phyloP scores from a whole-genome alignment of 2,888 invertebrate genomes.

The Lagria hirta region DNA sequence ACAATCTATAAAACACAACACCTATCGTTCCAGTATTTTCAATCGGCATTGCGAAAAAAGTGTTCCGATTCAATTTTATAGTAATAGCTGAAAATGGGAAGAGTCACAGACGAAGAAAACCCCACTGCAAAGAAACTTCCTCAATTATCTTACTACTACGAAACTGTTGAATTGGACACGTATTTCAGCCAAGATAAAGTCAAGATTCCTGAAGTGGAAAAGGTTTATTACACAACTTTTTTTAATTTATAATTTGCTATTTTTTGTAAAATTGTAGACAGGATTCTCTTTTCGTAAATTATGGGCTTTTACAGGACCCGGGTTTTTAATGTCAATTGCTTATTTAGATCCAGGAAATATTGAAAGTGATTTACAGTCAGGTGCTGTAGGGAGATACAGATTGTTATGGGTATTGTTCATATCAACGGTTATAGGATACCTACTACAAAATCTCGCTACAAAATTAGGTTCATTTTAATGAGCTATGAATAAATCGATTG shows the following conservation, averaged over 20 bases:
- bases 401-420: slow-evolving; percentile 82
- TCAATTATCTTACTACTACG: slow-evolving; percentile 35
- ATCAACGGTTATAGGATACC: slow-evolving; percentile 79
- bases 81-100: slow-evolving; percentile 1
- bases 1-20: no score
- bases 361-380: slow-evolving; percentile 86
- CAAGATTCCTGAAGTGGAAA: slow-evolving; percentile 59
- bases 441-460: slow-evolving; percentile 73
- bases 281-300: slow-evolving; percentile 80
- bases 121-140: slow-evolving; percentile 5
- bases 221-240: slow-evolving; percentile 44
- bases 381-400: slow-evolving; percentile 75
- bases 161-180: slow-evolving; percentile 51
- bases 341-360: slow-evolving; percentile 91
- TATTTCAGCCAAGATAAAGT: slow-evolving; percentile 64
- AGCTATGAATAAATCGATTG: neutral
- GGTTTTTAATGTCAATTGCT: slow-evolving; percentile 90
- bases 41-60: neutral
- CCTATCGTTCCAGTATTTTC: no score
- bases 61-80: neutral
- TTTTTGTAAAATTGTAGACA: slow-evolving; percentile 53
- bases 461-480: slow-evolving; percentile 65
- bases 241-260: slow-evolving; percentile 19
- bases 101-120: slow-evolving; percentile 3
- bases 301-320: slow-evolving; percentile 91